Conservation (phyloP, 2,113 vertebrate genomes). For the Sander lucioperca region DNA sequence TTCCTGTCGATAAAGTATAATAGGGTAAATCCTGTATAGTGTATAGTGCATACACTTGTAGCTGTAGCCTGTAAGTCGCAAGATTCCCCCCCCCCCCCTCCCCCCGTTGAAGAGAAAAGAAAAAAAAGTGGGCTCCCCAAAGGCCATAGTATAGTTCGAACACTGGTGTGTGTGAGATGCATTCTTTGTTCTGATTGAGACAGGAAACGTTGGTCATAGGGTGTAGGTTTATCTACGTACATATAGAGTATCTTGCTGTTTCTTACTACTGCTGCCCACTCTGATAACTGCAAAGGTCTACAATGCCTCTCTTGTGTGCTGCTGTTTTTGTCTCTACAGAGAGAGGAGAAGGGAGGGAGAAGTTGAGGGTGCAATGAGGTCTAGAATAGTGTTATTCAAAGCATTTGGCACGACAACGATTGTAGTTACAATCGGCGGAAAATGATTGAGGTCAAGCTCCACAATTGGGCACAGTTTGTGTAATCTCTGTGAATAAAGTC, state of each 20-base stretch:
- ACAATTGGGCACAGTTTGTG: neutral
- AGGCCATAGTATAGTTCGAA: no score
- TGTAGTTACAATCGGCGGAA: slow-evolving; percentile 46
- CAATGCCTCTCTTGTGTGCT: slow-evolving; percentile 36
- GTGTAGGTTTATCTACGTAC: neutral
- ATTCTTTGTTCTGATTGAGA: neutral
- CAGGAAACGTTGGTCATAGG: neutral
- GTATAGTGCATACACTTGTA: no score
- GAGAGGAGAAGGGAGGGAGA: slow-evolving; percentile 17
- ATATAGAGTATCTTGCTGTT: neutral
- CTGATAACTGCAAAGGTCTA: slow-evolving; percentile 21
- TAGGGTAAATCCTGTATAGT: no score
- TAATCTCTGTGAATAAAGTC: slow-evolving; percentile 6
- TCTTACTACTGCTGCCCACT: neutral
- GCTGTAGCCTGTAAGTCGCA: no score
- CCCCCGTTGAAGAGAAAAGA: no score
- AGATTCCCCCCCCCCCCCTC: no score
- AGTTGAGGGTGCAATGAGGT: neutral
- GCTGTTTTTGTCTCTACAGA: slow-evolving; percentile 14
- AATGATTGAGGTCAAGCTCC: slow-evolving; percentile 35
- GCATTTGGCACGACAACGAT: slow-evolving; percentile 53
- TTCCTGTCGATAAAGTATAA: no score
- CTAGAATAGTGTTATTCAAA: slow-evolving; percentile 37
- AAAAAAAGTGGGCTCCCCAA: no score
- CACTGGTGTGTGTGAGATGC: neutral